These are phyloP conservation scores for Drosophila conformis DNA, from an alignment of 2,888 invertebrate species.

Conservation along the genomic window DNA sequence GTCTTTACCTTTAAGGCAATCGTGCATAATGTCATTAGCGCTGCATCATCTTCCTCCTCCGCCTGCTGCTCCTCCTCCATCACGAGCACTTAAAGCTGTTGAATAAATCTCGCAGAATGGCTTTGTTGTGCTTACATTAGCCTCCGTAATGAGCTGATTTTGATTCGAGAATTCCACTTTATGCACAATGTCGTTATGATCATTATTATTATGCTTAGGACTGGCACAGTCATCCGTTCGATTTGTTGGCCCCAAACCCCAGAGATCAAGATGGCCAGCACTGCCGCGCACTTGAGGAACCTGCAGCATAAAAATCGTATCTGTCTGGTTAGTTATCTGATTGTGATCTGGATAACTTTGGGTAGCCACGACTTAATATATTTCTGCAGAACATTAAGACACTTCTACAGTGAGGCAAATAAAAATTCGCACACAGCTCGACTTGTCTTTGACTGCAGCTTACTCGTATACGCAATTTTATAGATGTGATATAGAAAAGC, in stretches of 20 bases:
- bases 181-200: conserved; percentile 59
- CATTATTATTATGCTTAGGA: conserved; percentile 48
- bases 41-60: conserved; percentile 71
- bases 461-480: background rate
- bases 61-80: background rate
- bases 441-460: background rate
- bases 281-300: conserved; percentile 25
- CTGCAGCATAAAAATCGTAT: conserved; percentile 24
- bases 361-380: conserved; percentile 1
- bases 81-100: conserved; percentile 63
- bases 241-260: conserved; percentile 8
- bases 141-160: conserved; percentile 81
- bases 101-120: conserved; percentile 76
- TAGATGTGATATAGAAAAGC: background rate
- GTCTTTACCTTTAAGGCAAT: conserved; percentile 46
- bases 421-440: background rate
- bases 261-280: background rate
- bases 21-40: conserved; percentile 76
- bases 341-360: conserved; percentile 21
- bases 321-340: conserved; percentile 17
- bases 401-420: background rate
- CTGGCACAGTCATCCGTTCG: conserved; percentile 55
- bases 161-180: conserved; percentile 75
- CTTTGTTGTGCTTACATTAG: conserved; percentile 82
- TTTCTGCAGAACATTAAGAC: background rate